Conservation (phyloP, 2,888 invertebrate species). For the Periphyllus acericola region DNA sequence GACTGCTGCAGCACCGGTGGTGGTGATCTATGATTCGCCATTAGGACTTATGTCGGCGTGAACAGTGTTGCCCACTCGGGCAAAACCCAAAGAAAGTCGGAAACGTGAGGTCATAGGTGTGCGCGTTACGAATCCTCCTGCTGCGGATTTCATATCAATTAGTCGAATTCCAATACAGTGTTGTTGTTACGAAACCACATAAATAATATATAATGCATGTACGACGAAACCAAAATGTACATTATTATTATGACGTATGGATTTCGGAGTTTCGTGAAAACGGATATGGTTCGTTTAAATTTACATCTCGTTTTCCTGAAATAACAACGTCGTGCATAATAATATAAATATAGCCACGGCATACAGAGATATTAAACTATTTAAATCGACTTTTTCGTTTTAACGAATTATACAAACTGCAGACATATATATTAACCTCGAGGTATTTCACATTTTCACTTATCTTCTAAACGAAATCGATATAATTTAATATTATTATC, state of each 20-base stretch:
- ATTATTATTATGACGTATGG: neutral
- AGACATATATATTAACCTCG: too few relatives aligned
- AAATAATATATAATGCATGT: too few relatives aligned
- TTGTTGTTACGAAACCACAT: conserved; percentile 33
- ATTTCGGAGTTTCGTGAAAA: neutral
- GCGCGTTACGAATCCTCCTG: conserved; percentile 22
- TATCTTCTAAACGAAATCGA: too few relatives aligned
- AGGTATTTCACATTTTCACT: too few relatives aligned
- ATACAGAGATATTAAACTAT: too few relatives aligned
- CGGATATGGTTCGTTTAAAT: neutral
- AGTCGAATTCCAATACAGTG: neutral
- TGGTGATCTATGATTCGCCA: neutral
- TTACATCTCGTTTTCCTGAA: too few relatives aligned
- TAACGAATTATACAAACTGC: too few relatives aligned
- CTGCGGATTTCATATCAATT: neutral
- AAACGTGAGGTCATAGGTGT: conserved; percentile 40
- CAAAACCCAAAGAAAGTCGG: conserved; percentile 46
- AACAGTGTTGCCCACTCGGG: conserved; percentile 41
- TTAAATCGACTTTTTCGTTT: too few relatives aligned
- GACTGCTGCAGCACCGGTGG: neutral
- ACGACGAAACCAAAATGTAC: neutral
- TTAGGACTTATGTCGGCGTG: neutral
- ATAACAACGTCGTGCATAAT: too few relatives aligned
- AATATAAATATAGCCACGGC: too few relatives aligned
- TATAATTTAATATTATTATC: too few relatives aligned